These are phyloP conservation scores for Phrixothrix hirtus DNA, from an alignment of 2,888 invertebrate species.

Conservation along the genomic window DNA sequence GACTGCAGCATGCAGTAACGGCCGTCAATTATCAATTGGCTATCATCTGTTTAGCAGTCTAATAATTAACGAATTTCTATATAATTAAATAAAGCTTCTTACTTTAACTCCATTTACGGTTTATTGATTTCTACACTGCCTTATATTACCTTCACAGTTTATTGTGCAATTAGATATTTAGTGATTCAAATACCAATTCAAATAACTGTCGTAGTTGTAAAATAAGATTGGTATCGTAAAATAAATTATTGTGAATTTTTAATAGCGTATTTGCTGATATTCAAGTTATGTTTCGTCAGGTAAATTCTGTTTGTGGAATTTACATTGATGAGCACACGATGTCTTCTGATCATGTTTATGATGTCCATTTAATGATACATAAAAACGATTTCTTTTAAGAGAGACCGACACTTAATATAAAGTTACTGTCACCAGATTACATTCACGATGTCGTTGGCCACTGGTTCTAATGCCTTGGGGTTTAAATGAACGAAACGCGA, in stretches of 20 bases:
- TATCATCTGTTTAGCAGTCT: too few relatives aligned
- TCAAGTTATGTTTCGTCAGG: conserved; percentile 16
- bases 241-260: conserved; percentile 1
- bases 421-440: conserved; percentile 32
- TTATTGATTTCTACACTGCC: too few relatives aligned
- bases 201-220: too few relatives aligned
- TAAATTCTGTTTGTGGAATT: conserved; percentile 30
- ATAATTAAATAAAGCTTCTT: too few relatives aligned
- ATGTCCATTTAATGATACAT: conserved; percentile 31
- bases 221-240: conserved; percentile 5
- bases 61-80: too few relatives aligned
- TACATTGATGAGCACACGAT: conserved; percentile 29
- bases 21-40: too few relatives aligned
- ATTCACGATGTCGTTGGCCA: conserved; percentile 29
- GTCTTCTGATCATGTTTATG: conserved; percentile 30
- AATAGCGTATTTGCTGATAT: conserved; percentile 12
- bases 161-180: too few relatives aligned
- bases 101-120: too few relatives aligned
- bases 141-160: background rate
- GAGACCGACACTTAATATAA: conserved; percentile 30
- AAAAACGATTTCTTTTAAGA: conserved; percentile 32
- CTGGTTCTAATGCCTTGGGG: conserved; percentile 15
- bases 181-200: too few relatives aligned
- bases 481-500: conserved; percentile 19
- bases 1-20: too few relatives aligned